Evolutionary conservation across 1,140 invertebrate species (phyloP), one percentile per base, ranked within the genome.

Genomic region (Eufriesea mexicana): DNA sequence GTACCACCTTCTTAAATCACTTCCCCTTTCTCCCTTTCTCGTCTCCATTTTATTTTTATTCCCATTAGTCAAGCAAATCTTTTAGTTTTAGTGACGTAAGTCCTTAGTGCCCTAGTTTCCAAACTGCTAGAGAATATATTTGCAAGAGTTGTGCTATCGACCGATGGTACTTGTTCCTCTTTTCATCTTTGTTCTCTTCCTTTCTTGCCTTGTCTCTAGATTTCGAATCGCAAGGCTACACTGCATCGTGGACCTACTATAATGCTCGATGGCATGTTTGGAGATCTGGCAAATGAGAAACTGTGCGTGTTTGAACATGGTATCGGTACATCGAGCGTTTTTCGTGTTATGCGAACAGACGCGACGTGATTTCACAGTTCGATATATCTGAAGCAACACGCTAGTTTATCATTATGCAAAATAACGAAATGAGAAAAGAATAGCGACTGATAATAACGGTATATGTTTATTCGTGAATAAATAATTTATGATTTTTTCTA

Each of bases 121-220:
- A 25, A 74, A 72, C 55, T 20, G 72, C n/a, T 45, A 28, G 35
- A 25, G 55, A 74, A 61, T 59, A 61, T 59, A 74, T 74, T 59
- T 61, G 42, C 72, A 62, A 61, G 51, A 25, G 25, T 55, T 55
- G 51, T 72, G n/a, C 18, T n/a, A 72, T 72, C 70, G 70, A 72
- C 51, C 70, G 70, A 23, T 35, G 28, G 28, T 72, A 54, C 70
- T 55, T 55, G 51, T 14, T 55, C 70, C 18, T 51, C 51, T 72
- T 72, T 54, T 55, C 70, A 42, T 55, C 70, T 72, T 72, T 72
- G 70, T 72, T 72, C 70, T 42, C 70, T 54, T 72, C 70, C 51
- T 72, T 72, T 72, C 70, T 49, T 42, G 51, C 8, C 68, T 71
- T 54, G 68, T 35, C 49, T 55, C 20, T 35, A 12, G 70, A 47